phyloP scores from a whole-genome alignment of 2,888 invertebrate genomes.

The Stomorhina lunata region DNA sequence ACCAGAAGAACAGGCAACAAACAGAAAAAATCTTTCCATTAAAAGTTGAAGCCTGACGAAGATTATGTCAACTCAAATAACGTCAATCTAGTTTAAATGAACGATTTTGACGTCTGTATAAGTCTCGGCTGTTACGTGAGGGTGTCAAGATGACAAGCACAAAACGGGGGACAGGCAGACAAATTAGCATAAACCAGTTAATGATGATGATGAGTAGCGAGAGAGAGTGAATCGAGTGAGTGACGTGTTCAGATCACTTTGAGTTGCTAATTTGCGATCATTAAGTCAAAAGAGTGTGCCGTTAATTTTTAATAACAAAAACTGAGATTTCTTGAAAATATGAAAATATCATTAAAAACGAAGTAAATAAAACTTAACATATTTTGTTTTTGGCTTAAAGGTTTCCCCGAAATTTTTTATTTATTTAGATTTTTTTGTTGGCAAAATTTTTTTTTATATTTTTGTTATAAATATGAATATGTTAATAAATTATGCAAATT shows the following conservation, averaged over 20 bases:
- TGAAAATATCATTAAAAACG: not conserved
- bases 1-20: no score
- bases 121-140: conserved; percentile 5
- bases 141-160: conserved; percentile 22
- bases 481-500: conserved; percentile 40
- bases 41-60: no score
- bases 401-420: conserved; percentile 31
- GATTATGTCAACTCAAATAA: not conserved
- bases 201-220: not conserved
- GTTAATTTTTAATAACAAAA: no score
- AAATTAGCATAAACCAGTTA: not conserved
- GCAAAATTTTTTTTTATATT: no score
- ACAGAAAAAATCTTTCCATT: no score
- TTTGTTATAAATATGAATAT: conserved; percentile 24
- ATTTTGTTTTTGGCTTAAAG: conserved; percentile 22
- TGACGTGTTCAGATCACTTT: conserved; percentile 18
- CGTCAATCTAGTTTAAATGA: not conserved
- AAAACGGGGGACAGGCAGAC: not conserved
- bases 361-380: conserved; percentile 9
- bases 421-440: not conserved
- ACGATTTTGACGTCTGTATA: not conserved
- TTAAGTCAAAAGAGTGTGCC: not conserved
- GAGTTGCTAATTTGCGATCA: not conserved
- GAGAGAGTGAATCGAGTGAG: no score
- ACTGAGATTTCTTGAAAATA: not conserved